A percentile compares a stretch with the other conserved stretches of the same genome.
Conservation (phyloP, 2,888 invertebrate species). For the Sarcophaga rosellei region DNA sequence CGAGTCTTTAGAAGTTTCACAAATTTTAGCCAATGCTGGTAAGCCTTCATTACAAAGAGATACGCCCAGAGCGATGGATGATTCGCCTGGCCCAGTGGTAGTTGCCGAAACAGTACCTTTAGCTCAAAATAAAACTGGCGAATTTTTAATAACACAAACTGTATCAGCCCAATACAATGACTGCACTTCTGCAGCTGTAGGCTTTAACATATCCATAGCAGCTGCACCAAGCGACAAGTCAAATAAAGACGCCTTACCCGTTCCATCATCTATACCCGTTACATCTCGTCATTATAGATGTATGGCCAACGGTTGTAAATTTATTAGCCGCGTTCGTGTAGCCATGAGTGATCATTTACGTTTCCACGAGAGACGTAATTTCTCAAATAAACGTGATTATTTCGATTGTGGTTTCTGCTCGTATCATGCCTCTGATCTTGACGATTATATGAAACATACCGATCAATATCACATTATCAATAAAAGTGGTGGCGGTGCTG, state of each 20-base stretch:
- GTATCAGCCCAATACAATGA: slow-evolving; percentile 73
- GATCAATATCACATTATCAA: slow-evolving; percentile 71
- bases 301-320: slow-evolving; percentile 74
- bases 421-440: slow-evolving; percentile 70
- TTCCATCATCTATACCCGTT: background rate
- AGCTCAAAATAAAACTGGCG: slow-evolving; percentile 68
- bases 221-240: slow-evolving; percentile 25
- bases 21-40: slow-evolving; percentile 61
- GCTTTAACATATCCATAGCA: slow-evolving; percentile 73
- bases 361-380: slow-evolving; percentile 73
- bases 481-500: slow-evolving; percentile 32
- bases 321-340: slow-evolving; percentile 72
- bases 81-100: slow-evolving; percentile 68
- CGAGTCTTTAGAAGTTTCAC: slow-evolving; percentile 65
- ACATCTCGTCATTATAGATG: slow-evolving; percentile 72
- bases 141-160: slow-evolving; percentile 71
- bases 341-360: slow-evolving; percentile 76
- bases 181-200: slow-evolving; percentile 48
- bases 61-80: slow-evolving; percentile 37
- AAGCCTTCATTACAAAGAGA: slow-evolving; percentile 34
- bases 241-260: background rate
- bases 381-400: slow-evolving; percentile 72
- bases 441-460: slow-evolving; percentile 74
- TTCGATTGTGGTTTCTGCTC: slow-evolving; percentile 74
- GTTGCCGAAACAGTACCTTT: slow-evolving; percentile 70